Evolutionary conservation across 1,140 invertebrate species (phyloP), one percentile per base, ranked within the genome.

Genomic region (Eumaeus atala): DNA sequence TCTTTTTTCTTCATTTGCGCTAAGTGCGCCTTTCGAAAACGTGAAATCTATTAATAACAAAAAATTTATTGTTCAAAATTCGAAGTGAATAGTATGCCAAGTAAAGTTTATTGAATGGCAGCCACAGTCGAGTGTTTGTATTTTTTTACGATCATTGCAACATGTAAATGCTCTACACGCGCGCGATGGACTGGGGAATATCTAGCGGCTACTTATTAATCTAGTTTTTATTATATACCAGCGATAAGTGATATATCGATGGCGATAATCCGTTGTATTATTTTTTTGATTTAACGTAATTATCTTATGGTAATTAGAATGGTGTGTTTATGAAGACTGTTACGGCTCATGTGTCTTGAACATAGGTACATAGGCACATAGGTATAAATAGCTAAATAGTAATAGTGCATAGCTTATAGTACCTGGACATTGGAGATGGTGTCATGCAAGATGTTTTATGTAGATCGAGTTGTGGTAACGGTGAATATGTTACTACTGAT

Each of bases 191-290:
- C 12, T 16, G 40, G 40, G 14, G n/a, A 44, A 44, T 17, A 44
- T 44, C 9, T 14, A 14, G 17, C 40, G 12, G 40, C 40, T 44
- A 44, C 40, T 14, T 16, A 16, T 44, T 44, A 44, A 44, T 44
- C 40, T 44, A 44, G 40, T 44, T 44, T 44, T 44, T 44, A 44
- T 44, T 44, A 16, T 16, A 44, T 16, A 44, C 40, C 21, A 6
- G 6, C 21, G 21, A 28, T 28, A 44, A 44, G 40, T 44, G 40
- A 44, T 44, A 44, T 44, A 44, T 44, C 40, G 40, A 44, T 14
- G 40, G 40, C 40, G 40, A 16, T 44, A 44, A 44, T 44, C 40
- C 40, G 40, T 16, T 16, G 40, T 44, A 16, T 44, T 16, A 16
- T 16, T 16, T 16, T 16, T 14, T 44, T 44, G 17, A 44, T 44